phyloP scores from a whole-genome alignment of 2,888 invertebrate species.

The Neoaliturus tenellus region DNA sequence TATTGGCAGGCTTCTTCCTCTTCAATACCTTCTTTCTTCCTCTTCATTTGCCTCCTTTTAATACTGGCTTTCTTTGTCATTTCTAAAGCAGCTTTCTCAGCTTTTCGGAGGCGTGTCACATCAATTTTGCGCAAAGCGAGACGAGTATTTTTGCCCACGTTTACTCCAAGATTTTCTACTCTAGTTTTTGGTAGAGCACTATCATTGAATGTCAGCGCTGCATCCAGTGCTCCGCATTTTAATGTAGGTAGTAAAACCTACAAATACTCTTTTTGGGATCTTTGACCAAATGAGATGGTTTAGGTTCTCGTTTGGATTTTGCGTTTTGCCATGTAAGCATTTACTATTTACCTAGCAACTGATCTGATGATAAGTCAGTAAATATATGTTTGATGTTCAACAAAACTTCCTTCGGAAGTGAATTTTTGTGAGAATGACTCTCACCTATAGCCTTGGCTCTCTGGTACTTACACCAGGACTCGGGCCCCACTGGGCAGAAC shows the following conservation, averaged over 20 bases:
- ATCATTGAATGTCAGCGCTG: neutral
- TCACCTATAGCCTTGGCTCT: neutral
- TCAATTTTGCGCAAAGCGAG: too few relatives aligned
- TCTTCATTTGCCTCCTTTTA: too few relatives aligned
- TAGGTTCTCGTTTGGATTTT: neutral
- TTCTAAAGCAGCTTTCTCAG: too few relatives aligned
- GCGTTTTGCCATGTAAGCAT: neutral
- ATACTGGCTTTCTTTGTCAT: too few relatives aligned
- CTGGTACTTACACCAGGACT: neutral
- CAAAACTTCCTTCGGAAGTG: neutral
- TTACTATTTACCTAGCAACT: neutral
- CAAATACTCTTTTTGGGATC: neutral
- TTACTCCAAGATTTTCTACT: neutral
- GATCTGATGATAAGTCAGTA: neutral
- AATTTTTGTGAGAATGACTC: neutral
- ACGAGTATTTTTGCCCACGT: too few relatives aligned
- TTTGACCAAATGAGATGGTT: neutral
- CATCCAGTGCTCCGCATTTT: neutral
- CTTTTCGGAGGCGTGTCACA: too few relatives aligned
- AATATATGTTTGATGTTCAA: neutral
- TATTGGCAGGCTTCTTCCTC: too few relatives aligned
- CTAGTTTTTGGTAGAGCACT: neutral
- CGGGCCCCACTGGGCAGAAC: neutral
- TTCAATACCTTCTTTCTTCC: too few relatives aligned
- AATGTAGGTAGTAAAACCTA: neutral